Percentiles rank a stretch among this genome's conserved stretches.
These are phyloP conservation scores for Drosophila pachea DNA, from an alignment of 1,140 invertebrate species.

Conservation along the genomic window DNA sequence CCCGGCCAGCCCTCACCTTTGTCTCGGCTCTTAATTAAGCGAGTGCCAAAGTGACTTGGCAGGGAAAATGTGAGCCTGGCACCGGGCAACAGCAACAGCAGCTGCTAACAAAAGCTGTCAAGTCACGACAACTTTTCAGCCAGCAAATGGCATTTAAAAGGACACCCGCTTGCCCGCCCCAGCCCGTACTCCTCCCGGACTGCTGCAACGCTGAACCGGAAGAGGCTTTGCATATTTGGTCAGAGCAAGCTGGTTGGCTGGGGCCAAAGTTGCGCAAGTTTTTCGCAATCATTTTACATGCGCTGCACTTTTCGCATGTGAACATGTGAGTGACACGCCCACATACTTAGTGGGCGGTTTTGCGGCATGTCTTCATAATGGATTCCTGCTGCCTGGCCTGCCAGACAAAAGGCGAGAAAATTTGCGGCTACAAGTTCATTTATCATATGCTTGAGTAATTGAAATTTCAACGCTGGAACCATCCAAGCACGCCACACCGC, in stretches of 20 bases:
- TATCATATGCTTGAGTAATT: conserved; percentile 77
- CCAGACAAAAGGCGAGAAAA: conserved; percentile 69
- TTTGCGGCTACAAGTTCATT: conserved; percentile 75
- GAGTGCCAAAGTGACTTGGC: conserved; percentile 49
- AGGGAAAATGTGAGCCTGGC: conserved; percentile 1
- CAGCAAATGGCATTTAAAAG: conserved; percentile 63
- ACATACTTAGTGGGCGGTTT: conserved; percentile 69
- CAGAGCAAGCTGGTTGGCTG: conserved; percentile 21
- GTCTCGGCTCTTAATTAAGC: conserved; percentile 71
- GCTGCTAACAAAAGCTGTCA: conserved; percentile 41
- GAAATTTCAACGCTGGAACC: conserved; percentile 66
- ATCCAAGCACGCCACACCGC: conserved; percentile 20
- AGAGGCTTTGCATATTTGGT: conserved; percentile 40
- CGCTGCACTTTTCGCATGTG: conserved; percentile 46
- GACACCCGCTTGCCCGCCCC: neutral
- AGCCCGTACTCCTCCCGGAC: too few species aligned
- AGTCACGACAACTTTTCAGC: conserved; percentile 61
- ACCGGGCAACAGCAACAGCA: conserved; percentile 32
- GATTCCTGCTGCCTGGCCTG: conserved; percentile 34
- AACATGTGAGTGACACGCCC: conserved; percentile 51
- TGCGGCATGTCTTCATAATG: conserved; percentile 71
- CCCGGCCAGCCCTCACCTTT: conserved; percentile 5
- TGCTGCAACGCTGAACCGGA: conserved; percentile 8
- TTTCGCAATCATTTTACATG: conserved; percentile 35
- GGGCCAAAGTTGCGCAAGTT: conserved; percentile 43